Evolutionary conservation across 2,113 vertebrate genomes (phyloP), one percentile per base, ranked within the genome.

Genomic region (Petrocephalus microphthalmus): DNA sequence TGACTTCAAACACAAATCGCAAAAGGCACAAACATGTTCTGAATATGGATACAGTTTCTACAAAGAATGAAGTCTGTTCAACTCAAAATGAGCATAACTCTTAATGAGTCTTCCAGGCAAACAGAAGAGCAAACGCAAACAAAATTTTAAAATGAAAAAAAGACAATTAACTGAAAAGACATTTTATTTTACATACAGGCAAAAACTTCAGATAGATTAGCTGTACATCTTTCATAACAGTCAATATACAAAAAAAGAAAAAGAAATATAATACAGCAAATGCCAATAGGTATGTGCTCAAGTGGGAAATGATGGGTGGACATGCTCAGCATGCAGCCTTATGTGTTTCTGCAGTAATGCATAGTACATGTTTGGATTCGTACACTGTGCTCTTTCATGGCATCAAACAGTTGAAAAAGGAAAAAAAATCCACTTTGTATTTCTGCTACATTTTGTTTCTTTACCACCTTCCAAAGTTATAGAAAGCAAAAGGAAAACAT

Each of bases 381-480:
- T 53, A 42, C 64, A 52, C 57, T 51, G 5, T 84, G 52, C 52
- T 37, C 2, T 84, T 52, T n/a, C 47, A 84, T 2, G n/a, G 5
- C 45, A 86, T 87, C 57, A 53, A 86, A 29, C 87, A 86, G 87
- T 13, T 53, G 47, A 56, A 88, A 33, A 45, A 57, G 90, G 90
- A 91, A 92, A 87, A 92, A 87, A 89, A 85, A 86, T 83, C 90
- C 84, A 91, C 81, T 29, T 87, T 86, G 90, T 91, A 90, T 42
- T 93, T 91, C 94, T 95, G 95, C 95, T 96, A 96, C 95, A 95
- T 96, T 92, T 94, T 85, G 84, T 90, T 88, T 93, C 88, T 89
- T 84, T 47, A 56, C 89, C 82, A 86, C 15, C 86, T 90, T 90
- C 85, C 90, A 89, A 91, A 84, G 90, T 89, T 92, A 93, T 92